Evolutionary conservation across 2,113 vertebrate species (phyloP).

Genomic region (Chlorodrepanis virens): DNA sequence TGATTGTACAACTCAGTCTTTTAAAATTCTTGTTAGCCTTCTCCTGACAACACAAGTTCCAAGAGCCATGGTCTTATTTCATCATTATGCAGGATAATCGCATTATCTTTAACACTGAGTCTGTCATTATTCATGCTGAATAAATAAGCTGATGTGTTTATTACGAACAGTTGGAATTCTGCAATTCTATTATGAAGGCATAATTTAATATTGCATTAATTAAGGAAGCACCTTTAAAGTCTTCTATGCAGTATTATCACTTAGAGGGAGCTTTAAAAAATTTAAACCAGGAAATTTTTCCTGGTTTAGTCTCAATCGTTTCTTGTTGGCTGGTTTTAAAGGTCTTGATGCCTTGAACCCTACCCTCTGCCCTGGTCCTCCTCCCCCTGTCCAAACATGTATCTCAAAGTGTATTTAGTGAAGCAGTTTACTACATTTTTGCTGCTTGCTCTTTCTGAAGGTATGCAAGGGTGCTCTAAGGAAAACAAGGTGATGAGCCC

Average conservation of each 20-base stretch:
- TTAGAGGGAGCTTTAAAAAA: not conserved
- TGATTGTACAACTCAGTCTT: not conserved
- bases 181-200: not conserved
- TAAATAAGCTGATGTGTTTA: constrained; percentile 43
- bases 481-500: not conserved
- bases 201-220: constrained; percentile 32
- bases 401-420: not conserved
- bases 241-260: not conserved
- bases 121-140: not conserved
- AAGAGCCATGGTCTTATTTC: not conserved
- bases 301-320: not conserved
- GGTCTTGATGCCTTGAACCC: not conserved
- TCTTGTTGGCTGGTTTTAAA: not conserved
- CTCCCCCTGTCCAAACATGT: not conserved
- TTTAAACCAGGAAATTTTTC: not conserved
- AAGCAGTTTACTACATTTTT: not conserved
- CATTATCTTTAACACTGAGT: not conserved
- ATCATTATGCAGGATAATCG: not conserved
- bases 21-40: not conserved
- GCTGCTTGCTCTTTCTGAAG: not conserved
- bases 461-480: not conserved
- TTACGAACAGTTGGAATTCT: not conserved
- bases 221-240: not conserved
- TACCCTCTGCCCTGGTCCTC: not conserved
- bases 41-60: not conserved